phyloP scores from a whole-genome alignment of 2,888 invertebrate species.

The Eulithis testata region DNA sequence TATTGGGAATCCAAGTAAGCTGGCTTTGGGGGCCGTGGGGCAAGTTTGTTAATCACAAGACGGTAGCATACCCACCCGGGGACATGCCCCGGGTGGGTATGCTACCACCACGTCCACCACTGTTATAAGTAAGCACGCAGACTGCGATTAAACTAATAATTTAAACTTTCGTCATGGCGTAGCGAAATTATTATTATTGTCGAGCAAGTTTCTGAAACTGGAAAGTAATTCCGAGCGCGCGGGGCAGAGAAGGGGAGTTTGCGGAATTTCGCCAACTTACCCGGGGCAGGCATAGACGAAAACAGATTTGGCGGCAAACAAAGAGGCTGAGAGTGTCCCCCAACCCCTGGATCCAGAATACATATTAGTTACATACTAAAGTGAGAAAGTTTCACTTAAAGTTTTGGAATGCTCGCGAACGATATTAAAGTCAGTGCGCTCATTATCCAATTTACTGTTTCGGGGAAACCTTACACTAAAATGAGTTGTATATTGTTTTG shows the following conservation, averaged over 20 bases:
- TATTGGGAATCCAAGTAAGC: conserved; percentile 57
- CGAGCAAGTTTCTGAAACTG: conserved; percentile 75
- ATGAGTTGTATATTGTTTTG: neutral
- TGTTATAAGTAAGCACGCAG: conserved; percentile 73
- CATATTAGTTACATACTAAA: conserved; percentile 7
- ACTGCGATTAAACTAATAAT: conserved; percentile 82
- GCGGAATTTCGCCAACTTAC: conserved; percentile 71
- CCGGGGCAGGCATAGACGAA: conserved; percentile 65
- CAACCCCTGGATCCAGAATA: conserved; percentile 40
- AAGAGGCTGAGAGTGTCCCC: conserved; percentile 53
- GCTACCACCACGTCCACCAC: conserved; percentile 54
- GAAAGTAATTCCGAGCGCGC: conserved; percentile 73
- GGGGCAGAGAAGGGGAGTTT: conserved; percentile 59
- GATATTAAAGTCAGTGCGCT: conserved; percentile 1
- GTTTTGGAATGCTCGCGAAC: conserved; percentile 2
- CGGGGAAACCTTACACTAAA: neutral
- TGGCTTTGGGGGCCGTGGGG: conserved; percentile 43
- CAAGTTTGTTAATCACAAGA: conserved; percentile 62
- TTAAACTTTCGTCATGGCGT: conserved; percentile 81
- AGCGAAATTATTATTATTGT: conserved; percentile 81
- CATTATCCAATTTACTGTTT: neutral
- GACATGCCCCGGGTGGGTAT: conserved; percentile 43
- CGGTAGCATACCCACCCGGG: no score
- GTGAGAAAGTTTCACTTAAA: conserved; percentile 12
- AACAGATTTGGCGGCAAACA: conserved; percentile 81